Percentiles rank a stretch among this genome's conserved stretches.
These are phyloP conservation scores for Campoletis raptor DNA, from an alignment of 2,888 invertebrate genomes.

Conservation along the genomic window DNA sequence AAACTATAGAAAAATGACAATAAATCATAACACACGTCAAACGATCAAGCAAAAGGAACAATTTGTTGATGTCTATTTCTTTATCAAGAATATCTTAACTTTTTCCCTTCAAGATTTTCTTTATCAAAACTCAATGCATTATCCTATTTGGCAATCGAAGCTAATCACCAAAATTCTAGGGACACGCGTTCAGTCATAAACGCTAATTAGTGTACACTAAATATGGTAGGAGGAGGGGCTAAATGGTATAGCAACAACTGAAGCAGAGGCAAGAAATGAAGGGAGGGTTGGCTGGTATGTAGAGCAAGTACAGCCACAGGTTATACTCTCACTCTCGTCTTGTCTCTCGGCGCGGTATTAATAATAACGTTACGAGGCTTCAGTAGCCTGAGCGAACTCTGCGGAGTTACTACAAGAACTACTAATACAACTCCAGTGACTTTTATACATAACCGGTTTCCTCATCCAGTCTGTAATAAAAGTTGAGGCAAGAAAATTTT, in stretches of 20 bases:
- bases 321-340: slow-evolving; percentile 66
- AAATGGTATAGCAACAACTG: slow-evolving; percentile 14
- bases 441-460: slow-evolving; percentile 36
- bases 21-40: not conserved
- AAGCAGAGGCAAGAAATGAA: not conserved
- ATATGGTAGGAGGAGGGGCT: not conserved
- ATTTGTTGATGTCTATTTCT: not conserved
- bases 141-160: not conserved
- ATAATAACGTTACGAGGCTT: slow-evolving; percentile 65
- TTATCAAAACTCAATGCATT: not conserved
- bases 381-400: slow-evolving; percentile 59
- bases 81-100: not conserved
- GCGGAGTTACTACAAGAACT: slow-evolving; percentile 36
- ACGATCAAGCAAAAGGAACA: not conserved
- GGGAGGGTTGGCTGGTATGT: slow-evolving; percentile 14
- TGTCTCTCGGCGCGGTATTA: slow-evolving; percentile 56
- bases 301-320: slow-evolving; percentile 62
- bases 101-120: not conserved
- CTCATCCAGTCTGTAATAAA: slow-evolving; percentile 52
- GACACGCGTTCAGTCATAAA: slow-evolving; percentile 27
- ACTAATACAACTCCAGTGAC: slow-evolving; percentile 25
- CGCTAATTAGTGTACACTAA: slow-evolving; percentile 52
- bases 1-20: not conserved
- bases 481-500: slow-evolving; percentile 63
- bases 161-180: slow-evolving; percentile 44